Percentiles rank a stretch among this genome's conserved stretches.
These are phyloP conservation scores for Diplolepis rosae DNA, from an alignment of 2,888 invertebrate species.

Conservation along the genomic window DNA sequence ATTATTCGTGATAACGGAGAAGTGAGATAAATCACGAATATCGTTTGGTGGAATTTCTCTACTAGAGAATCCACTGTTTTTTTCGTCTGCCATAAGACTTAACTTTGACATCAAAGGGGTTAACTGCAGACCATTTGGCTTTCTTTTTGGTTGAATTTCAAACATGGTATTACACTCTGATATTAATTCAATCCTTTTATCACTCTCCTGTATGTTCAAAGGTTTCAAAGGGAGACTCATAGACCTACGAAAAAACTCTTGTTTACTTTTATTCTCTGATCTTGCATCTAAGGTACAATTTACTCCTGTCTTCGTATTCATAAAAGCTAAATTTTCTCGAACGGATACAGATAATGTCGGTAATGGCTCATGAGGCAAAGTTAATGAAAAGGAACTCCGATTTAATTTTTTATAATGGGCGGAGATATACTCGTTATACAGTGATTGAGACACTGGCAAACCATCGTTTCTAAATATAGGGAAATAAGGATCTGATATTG, in stretches of 20 bases:
- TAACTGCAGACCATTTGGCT: constrained; percentile 81
- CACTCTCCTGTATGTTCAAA: constrained; percentile 71
- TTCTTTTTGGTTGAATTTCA: constrained; percentile 72
- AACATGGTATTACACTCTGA: constrained; percentile 59
- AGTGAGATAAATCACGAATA: constrained; percentile 69
- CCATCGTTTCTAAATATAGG: constrained; percentile 86
- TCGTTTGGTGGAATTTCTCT: constrained; percentile 80
- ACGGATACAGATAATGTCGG: background rate
- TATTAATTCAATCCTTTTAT: constrained; percentile 66
- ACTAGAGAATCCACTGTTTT: constrained; percentile 82
- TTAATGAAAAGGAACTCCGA: constrained; percentile 74
- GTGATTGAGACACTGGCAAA: constrained; percentile 81
- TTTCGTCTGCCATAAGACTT: constrained; percentile 83
- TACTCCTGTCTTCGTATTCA: constrained; percentile 14
- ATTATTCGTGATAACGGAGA: constrained; percentile 60
- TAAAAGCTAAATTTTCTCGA: background rate
- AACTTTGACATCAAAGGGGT: constrained; percentile 89
- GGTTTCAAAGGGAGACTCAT: constrained; percentile 85
- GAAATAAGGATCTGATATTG: constrained; percentile 86
- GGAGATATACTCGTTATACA: constrained; percentile 82
- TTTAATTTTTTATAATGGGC: constrained; percentile 78
- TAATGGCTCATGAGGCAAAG: background rate
- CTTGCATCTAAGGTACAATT: constrained; percentile 53
- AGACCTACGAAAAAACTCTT: constrained; percentile 74
- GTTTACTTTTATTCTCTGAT: constrained; percentile 63